Base-by-base conservation (phyloP, 1,140 invertebrate genomes). In the Dendroctonus ponderosae region DNA sequence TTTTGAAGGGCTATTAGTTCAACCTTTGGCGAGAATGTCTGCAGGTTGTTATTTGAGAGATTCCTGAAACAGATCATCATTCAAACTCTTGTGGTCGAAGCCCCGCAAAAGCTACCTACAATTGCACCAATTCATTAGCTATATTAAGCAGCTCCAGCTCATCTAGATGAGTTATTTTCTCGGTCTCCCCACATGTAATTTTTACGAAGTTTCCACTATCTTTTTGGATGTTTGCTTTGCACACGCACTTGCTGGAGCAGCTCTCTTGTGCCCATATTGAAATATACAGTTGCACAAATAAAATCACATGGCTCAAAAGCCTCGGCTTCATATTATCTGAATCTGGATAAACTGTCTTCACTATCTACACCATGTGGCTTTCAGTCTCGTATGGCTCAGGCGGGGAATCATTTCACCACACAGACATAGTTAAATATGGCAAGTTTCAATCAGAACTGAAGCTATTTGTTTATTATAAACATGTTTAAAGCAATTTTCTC, bases 81-180 rank as follows among this genome's bases (percentile, higher is more conserved):
- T 14, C 26, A 52, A 52, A 52, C 12, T 52, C 4, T 52, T 52
- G 26, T 26, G 26, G 26, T 26, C 26, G 26, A 26, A 26, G 26
- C 26, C 26, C 26, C 1, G 26, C 26, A 46, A 46, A 12, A 4
- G 12, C 8, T 53, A 74, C 80, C 77, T 77, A 82, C 81, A 82
- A 75, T 68, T 77, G 76, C 42, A 79, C 68, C 49, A 81, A 72
- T 60, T 79, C 79, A 50, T 68, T 72, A 9, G 78, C 74, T 69
- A 82, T 76, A 57, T 80, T 79, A 15, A 78, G 74, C 61, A 83
- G 78, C 39, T 81, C 71, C 14, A 82, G 62, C 63, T 82, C 80
- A 59, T 80, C 79, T 67, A 81, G 75, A 71, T 71, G 75, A 54
- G 73, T 37, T 14, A 75, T 63, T 75, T 77, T 69, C 73, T 75